Base-by-base conservation (phyloP, 2,888 invertebrate species). In the Bhutanitis thaidina region DNA sequence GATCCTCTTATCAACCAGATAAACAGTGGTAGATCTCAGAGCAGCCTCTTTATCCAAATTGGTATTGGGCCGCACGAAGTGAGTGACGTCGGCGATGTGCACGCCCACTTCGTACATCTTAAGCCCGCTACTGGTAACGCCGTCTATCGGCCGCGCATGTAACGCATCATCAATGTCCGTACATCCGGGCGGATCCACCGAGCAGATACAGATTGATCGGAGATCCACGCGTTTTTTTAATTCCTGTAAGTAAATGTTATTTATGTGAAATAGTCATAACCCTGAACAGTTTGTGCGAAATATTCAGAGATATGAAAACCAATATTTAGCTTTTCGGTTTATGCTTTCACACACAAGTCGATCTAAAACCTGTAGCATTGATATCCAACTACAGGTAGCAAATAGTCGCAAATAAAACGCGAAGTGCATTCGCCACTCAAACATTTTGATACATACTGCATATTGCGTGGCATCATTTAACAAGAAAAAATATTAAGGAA, bases 151-250 rank as follows among this genome's bases (percentile, higher is more conserved):
- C 14, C 93, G 91, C 64, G 98, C 98, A 81, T 99, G 99, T 1
- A 99, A 83, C 0, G 99, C 99, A 79, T 99, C 99, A 74, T 99
- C 99, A 57, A 99, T 99, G 77, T 99, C 99, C 0, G 99, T 99
- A 77, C 99, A 99, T 0, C 99, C 99, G 0, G 98, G 97, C 1
- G 99, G 99, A 91, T 99, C 98, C 0, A 99, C 98, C 0, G 98
- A 98, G 71, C 98, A 99, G 37, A 99, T 93, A 66, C 93, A 93
- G 3, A 97, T 75, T 48, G 95, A 91, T 9, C 98, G 93, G 1
- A 99, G 88, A 77, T 99, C 98, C 8, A 92, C 93, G 15, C 99
- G 92, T 62, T 92, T 93, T 15, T 91, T 91, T 53, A 94, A 90
- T 74, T 97, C 96, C 94, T 96, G 64, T 7, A 12, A n/a, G 1